These are phyloP conservation scores for Sicus ferrugineus DNA, from an alignment of 2,888 invertebrate genomes.

Conservation along the genomic window DNA sequence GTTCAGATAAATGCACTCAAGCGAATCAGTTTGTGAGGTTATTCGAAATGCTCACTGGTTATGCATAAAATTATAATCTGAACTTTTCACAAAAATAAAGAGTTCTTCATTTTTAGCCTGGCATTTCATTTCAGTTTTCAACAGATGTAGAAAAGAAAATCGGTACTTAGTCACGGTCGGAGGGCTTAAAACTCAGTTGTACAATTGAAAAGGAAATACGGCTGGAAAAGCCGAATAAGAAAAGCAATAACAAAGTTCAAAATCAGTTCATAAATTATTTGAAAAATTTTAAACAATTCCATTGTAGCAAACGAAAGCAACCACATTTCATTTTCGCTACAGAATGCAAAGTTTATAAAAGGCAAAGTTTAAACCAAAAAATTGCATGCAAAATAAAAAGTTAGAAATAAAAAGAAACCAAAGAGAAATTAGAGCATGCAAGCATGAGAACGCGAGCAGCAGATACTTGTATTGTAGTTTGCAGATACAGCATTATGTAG, in stretches of 20 bases:
- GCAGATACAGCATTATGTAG: neutral
- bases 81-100: too few relatives aligned
- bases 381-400: neutral
- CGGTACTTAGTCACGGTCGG: neutral
- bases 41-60: too few relatives aligned
- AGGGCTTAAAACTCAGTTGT: neutral
- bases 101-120: too few relatives aligned
- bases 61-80: too few relatives aligned
- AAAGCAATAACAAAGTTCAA: neutral
- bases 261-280: neutral
- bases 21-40: too few relatives aligned
- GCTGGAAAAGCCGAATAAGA: neutral
- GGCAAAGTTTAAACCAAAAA: neutral
- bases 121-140: too few relatives aligned
- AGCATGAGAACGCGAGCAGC: constrained; percentile 7
- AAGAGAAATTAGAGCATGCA: constrained; percentile 31
- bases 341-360: neutral
- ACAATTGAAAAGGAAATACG: neutral
- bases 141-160: too few relatives aligned
- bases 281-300: too few relatives aligned
- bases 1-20: too few relatives aligned
- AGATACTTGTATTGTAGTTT: neutral
- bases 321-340: neutral
- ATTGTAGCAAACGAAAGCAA: neutral
- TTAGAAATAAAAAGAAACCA: constrained; percentile 11